Evolutionary conservation across 2,888 invertebrate genomes (phyloP).

Genomic region (Cerastis rubricosa): DNA sequence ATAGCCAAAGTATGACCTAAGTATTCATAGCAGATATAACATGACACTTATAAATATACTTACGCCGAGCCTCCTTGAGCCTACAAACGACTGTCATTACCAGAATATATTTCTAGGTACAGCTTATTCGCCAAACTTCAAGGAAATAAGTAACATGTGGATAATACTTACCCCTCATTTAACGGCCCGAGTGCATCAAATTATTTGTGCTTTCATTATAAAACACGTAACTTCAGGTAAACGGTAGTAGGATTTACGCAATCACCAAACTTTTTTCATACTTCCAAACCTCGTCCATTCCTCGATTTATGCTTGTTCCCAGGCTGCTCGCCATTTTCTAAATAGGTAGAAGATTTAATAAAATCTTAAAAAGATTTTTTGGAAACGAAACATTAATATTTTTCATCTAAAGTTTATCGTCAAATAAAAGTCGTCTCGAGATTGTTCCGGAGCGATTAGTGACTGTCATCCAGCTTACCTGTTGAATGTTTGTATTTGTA

Average conservation of each 20-base stretch:
- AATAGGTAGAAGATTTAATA: not conserved
- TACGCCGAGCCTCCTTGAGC: not conserved
- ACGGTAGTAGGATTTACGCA: not conserved
- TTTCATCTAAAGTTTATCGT: constrained; percentile 1
- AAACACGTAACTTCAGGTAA: not conserved
- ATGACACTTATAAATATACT: no score
- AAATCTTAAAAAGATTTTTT: not conserved
- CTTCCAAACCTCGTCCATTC: not conserved
- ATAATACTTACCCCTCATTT: no score
- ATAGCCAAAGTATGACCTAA: not conserved
- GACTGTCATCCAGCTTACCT: not conserved
- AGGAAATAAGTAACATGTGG: no score
- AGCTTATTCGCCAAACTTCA: no score
- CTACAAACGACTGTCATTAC: not conserved
- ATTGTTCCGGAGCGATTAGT: not conserved
- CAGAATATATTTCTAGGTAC: no score
- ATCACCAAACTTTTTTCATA: not conserved
- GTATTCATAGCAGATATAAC: no score
- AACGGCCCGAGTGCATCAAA: not conserved
- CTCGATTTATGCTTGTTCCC: no score
- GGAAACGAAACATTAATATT: not conserved
- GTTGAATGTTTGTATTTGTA: constrained; percentile 11
- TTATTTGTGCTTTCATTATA: not conserved
- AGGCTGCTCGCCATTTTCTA: not conserved
- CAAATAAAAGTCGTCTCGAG: constrained; percentile 1